Conservation (phyloP, 2,113 vertebrate species). For the Percina caprodes region DNA sequence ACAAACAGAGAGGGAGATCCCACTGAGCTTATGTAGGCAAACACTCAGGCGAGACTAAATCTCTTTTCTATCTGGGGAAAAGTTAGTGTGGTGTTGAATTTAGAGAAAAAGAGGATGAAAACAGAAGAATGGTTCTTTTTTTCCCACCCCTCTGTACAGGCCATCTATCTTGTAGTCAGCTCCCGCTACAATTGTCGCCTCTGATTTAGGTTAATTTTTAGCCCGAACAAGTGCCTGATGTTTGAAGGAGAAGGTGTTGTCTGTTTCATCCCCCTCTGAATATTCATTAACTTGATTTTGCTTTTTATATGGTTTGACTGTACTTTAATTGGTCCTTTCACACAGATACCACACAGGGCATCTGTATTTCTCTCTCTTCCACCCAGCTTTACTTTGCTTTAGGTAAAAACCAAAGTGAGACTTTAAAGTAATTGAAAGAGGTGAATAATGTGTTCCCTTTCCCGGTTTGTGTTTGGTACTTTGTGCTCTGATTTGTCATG, state of each 20-base stretch:
- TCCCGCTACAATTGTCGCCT: conserved; percentile 27
- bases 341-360: neutral
- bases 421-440: conserved; percentile 1
- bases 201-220: conserved; percentile 71
- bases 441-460: conserved; percentile 36
- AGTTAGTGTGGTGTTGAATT: conserved; percentile 47
- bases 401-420: conserved; percentile 19
- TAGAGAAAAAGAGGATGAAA: conserved; percentile 7
- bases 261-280: conserved; percentile 20
- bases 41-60: conserved; percentile 66
- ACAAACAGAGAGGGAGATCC: conserved; percentile 73
- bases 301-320: conserved; percentile 43
- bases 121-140: conserved; percentile 8
- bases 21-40: conserved; percentile 73
- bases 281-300: conserved; percentile 52
- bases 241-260: conserved; percentile 40
- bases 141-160: neutral
- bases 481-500: conserved; percentile 18
- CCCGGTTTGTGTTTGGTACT: conserved; percentile 31
- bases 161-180: conserved; percentile 28
- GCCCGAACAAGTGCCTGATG: conserved; percentile 41
- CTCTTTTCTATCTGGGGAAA: conserved; percentile 15
- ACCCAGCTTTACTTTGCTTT: conserved; percentile 2
- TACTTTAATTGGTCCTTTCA: conserved; percentile 18
- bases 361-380: conserved; percentile 5